Evolutionary conservation across 2,888 invertebrate genomes (phyloP), one percentile per base, ranked within the genome.

Genomic region (Periphyllus acericola): DNA sequence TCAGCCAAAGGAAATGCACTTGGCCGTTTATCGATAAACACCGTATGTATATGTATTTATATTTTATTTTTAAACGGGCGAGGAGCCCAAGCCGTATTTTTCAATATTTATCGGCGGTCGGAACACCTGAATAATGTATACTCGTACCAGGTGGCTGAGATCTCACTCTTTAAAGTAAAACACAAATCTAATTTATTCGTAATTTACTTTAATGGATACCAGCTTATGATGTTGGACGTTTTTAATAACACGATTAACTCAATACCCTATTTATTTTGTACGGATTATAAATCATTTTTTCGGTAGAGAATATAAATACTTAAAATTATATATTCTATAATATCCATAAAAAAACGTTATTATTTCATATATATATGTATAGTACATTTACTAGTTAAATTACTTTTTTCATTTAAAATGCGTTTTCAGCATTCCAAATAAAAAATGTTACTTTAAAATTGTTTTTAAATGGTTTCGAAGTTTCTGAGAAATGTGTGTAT

Each of bases 171-270:
- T 81, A 29, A 68, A 40, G 60, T 40, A 71, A n/a, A 32, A 71
- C 46, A 71, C 40, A 81, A 71, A 82, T 46, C 14, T 52, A 68
- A 82, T 71, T 46, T 68, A 68, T 82, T 52, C 71, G 82, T 82
- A 82, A 82, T 82, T 71, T 46, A 82, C 82, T 71, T 71, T 52
- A 71, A 82, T 32, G 71, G 52, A 71, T 46, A 46, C 46, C 68
- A 29, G 66, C 46, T 46, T 46, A 46, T 46, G 14, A 46, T 81
- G 81, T 71, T 25, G 21, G 46, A 32, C 71, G 46, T 82, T 82
- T 82, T 71, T 71, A 71, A 71, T 71, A 71, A 71, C 52, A 46
- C 71, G 46, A 82, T 71, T 71, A 52, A 71, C 25, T 82, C 32
- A 14, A 66, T 36, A 19, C 0, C n/a, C 8, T 60, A 36, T 36